phyloP scores from a whole-genome alignment of 2,797 vertebrate species.

The Galago senegalensis region DNA sequence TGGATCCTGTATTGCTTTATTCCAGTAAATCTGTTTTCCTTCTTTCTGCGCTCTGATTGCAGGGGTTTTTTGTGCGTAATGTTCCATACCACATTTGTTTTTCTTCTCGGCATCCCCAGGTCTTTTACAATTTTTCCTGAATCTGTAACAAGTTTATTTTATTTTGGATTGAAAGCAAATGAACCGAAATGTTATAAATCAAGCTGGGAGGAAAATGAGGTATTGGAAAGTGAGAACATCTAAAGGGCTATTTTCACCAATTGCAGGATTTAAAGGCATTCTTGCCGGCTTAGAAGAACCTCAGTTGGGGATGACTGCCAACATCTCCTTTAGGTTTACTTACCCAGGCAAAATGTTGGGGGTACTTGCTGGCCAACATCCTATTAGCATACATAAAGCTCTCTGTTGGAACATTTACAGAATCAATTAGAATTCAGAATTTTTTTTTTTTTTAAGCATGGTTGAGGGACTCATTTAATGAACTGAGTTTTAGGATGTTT shows the following conservation, averaged over 20 bases:
- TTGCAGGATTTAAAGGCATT: conserved; percentile 65
- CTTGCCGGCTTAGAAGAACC: conserved; percentile 62
- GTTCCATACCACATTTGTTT: neutral
- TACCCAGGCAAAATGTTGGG: conserved; percentile 55
- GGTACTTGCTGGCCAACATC: conserved; percentile 41
- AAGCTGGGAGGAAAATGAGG: conserved; percentile 70
- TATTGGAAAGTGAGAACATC: conserved; percentile 29
- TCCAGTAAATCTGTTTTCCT: conserved; percentile 11
- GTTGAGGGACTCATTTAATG: conserved; percentile 63
- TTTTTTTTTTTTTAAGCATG: conserved; percentile 57
- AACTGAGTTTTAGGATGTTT: conserved; percentile 61
- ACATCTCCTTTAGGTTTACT: conserved; percentile 59
- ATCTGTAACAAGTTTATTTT: conserved; percentile 19
- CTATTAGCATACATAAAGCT: conserved; percentile 69
- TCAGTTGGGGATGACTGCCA: conserved; percentile 31
- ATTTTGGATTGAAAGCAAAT: conserved; percentile 57
- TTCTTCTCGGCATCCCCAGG: conserved; percentile 3
- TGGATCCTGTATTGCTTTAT: conserved; percentile 16
- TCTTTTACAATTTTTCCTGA: conserved; percentile 61
- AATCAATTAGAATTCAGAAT: conserved; percentile 72
- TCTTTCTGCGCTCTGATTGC: neutral
- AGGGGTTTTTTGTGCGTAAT: neutral
- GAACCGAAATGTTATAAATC: conserved; percentile 57
- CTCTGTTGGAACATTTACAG: conserved; percentile 67
- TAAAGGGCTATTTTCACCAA: conserved; percentile 57